Percentiles rank a stretch among this genome's conserved stretches.
phyloP scores from a whole-genome alignment of 2,797 vertebrate species.

The Oreortyx pictus region DNA sequence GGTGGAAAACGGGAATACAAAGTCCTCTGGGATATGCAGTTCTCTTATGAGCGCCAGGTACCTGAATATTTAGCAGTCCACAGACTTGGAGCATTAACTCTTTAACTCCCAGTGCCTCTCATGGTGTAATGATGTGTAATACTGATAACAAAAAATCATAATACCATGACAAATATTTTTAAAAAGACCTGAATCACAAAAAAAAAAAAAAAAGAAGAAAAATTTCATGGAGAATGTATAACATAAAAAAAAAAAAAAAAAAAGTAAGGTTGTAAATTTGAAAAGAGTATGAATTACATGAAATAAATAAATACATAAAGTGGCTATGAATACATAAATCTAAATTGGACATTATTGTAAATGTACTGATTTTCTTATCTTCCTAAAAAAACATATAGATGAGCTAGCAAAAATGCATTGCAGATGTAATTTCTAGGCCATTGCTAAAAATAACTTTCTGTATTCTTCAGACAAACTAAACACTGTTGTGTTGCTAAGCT shows the following conservation, averaged over 20 bases:
- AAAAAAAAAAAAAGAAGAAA: not conserved
- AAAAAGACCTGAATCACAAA: not conserved
- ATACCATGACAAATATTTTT: too few relatives aligned
- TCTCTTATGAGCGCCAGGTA: too few relatives aligned
- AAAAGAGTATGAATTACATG: not conserved
- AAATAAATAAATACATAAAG: not conserved
- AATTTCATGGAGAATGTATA: not conserved
- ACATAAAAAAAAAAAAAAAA: not conserved
- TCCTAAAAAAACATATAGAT: not conserved
- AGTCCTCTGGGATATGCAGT: too few relatives aligned
- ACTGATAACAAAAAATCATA: too few relatives aligned
- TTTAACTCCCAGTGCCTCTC: too few relatives aligned
- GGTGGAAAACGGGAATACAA: too few relatives aligned
- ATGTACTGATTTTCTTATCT: not conserved
- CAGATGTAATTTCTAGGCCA: not conserved
- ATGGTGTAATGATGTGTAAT: too few relatives aligned
- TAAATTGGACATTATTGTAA: not conserved
- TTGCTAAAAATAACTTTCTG: not conserved
- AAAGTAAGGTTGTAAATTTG: not conserved
- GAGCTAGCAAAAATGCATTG: not conserved
- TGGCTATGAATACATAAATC: accelerated
- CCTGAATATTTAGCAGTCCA: too few relatives aligned
- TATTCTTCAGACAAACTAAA: not conserved
- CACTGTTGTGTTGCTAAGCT: not conserved
- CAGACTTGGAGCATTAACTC: too few relatives aligned